Conservation (phyloP, 2,113 vertebrate species). For the Cyprinodon brontotheroides region DNA sequence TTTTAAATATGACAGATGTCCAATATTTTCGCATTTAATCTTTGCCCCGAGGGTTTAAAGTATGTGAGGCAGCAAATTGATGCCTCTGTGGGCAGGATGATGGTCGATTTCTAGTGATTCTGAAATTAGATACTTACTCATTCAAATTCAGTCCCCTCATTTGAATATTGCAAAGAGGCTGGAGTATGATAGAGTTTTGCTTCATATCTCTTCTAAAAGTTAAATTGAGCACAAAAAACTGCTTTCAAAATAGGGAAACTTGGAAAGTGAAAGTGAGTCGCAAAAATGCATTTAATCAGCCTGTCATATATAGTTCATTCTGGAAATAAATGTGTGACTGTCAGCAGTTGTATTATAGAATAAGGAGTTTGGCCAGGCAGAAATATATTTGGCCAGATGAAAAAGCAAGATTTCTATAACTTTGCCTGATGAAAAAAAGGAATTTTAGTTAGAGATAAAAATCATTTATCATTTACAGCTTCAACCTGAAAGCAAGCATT, state of each 20-base stretch:
- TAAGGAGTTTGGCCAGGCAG: no score
- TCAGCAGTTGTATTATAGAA: no score
- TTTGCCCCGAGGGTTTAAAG: conserved; percentile 58
- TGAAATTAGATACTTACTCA: conserved; percentile 74
- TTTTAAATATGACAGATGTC: conserved; percentile 75
- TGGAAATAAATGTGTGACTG: not conserved
- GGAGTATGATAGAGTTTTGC: conserved; percentile 7
- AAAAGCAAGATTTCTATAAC: not conserved
- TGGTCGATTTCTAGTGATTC: conserved; percentile 60
- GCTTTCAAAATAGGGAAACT: not conserved
- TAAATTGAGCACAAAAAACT: conserved; percentile 32
- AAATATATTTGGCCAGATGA: no score
- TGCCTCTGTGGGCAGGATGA: conserved; percentile 56
- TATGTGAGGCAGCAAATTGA: conserved; percentile 64
- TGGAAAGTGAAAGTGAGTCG: not conserved
- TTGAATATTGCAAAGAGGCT: conserved; percentile 58
- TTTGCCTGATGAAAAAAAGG: not conserved
- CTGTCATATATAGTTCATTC: not conserved
- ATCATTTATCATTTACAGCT: not conserved
- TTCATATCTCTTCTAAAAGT: conserved; percentile 32
- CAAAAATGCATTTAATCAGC: not conserved
- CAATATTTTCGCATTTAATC: conserved; percentile 74
- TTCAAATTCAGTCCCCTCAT: conserved; percentile 67
- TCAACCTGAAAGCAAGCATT: not conserved
- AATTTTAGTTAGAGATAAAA: not conserved